phyloP scores from a whole-genome alignment of 1,140 invertebrate species.

The Theocolax elegans region DNA sequence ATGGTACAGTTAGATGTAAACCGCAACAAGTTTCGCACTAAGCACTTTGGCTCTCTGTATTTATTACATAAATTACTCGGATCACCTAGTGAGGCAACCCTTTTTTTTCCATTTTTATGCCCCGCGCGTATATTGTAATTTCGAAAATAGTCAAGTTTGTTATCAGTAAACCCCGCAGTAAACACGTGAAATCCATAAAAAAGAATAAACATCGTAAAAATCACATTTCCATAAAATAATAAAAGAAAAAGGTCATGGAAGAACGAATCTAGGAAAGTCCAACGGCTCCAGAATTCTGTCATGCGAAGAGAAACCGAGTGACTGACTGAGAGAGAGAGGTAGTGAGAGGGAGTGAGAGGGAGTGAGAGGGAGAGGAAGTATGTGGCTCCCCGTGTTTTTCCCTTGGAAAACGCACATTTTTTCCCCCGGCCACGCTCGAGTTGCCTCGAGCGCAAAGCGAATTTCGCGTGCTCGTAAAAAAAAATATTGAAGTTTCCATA shows the following conservation, averaged over 20 bases:
- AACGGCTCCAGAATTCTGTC: conserved; percentile 4
- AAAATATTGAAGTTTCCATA: conserved; percentile 34
- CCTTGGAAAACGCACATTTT: conserved; percentile 5
- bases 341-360: neutral
- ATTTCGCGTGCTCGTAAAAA: conserved; percentile 36
- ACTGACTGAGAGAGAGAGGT: neutral
- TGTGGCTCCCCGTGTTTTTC: neutral
- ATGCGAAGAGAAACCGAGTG: neutral
- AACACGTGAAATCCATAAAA: conserved; percentile 11
- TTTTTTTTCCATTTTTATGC: too few relatives aligned
- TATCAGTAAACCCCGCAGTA: too few relatives aligned
- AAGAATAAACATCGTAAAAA: conserved; percentile 19
- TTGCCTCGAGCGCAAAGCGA: conserved; percentile 11
- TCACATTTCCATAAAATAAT: conserved; percentile 23
- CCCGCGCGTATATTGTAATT: too few relatives aligned
- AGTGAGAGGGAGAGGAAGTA: neutral
- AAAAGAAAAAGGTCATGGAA: neutral
- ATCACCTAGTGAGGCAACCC: too few relatives aligned
- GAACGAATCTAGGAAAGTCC: conserved; percentile 5
- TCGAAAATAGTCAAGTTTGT: too few relatives aligned
- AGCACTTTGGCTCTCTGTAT: too few relatives aligned
- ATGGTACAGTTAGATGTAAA: too few relatives aligned
- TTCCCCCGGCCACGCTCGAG: neutral
- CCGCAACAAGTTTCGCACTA: too few relatives aligned
- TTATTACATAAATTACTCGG: too few relatives aligned